Evolutionary conservation across 2,797 vertebrate species (phyloP).

Genomic region (Myotis vivesi): DNA sequence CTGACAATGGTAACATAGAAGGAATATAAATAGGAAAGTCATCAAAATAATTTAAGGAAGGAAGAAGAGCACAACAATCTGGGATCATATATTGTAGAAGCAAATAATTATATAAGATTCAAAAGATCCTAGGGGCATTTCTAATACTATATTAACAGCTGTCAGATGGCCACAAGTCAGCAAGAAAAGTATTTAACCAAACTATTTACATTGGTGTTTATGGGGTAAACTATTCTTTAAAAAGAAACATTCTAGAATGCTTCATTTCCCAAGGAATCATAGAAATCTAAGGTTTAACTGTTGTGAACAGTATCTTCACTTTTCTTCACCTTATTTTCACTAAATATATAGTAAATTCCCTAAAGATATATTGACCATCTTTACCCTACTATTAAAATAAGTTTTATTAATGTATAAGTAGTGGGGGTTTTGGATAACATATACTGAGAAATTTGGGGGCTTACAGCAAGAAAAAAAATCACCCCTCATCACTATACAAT

Average conservation of each 20-base stretch:
- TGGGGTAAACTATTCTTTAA: not conserved
- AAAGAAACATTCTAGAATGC: not conserved
- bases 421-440: not conserved
- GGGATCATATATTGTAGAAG: not conserved
- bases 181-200: slow-evolving; percentile 12
- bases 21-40: slow-evolving; percentile 4
- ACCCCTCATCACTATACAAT: not conserved
- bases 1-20: not conserved
- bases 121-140: not conserved
- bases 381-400: not conserved
- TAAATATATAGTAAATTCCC: not conserved
- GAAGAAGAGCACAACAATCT: not conserved
- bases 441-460: not conserved
- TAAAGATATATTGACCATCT: not conserved
- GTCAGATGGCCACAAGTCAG: not conserved
- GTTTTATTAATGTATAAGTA: not conserved
- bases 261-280: not conserved
- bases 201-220: not conserved
- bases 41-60: not conserved
- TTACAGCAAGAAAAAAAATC: slow-evolving; percentile 12
- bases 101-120: slow-evolving; percentile 32
- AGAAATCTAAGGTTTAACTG: not conserved
- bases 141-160: not conserved
- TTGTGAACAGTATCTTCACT: slow-evolving; percentile 2
- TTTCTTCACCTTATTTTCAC: slow-evolving; percentile 25